Percentiles rank a stretch among this genome's conserved stretches.
Conservation (phyloP, 1,140 invertebrate species). For the Dinoponera quadriceps region DNA sequence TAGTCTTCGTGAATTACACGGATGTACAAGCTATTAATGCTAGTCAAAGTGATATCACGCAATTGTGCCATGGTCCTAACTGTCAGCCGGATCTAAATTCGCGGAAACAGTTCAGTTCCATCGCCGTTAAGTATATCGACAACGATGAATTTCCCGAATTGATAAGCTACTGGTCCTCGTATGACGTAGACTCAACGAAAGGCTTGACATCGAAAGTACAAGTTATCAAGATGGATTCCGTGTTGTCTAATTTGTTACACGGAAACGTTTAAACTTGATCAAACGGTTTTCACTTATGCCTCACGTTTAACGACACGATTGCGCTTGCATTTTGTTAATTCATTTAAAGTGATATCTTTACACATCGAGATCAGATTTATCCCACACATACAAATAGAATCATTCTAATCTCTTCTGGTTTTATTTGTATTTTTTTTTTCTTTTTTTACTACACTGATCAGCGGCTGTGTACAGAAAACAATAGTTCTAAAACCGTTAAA, state of each 20-base stretch:
- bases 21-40: constrained; percentile 90
- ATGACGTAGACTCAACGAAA: constrained; percentile 71
- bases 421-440: constrained; percentile 1
- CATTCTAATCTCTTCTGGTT: constrained; percentile 42
- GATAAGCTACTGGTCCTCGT: constrained; percentile 88
- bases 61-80: constrained; percentile 88
- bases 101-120: constrained; percentile 87
- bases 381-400: constrained; percentile 16
- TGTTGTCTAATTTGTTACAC: constrained; percentile 67
- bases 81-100: constrained; percentile 91
- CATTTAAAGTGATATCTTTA: neutral
- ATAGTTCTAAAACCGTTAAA: too few species aligned
- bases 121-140: constrained; percentile 89
- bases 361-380: constrained; percentile 24
- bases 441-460: constrained; percentile 1
- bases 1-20: constrained; percentile 91
- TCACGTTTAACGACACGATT: neutral
- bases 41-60: constrained; percentile 90
- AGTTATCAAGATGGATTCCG: constrained; percentile 80
- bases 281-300: neutral
- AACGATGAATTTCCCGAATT: constrained; percentile 90
- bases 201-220: constrained; percentile 80
- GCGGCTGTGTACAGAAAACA: neutral
- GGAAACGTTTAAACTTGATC: constrained; percentile 34
- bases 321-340: constrained; percentile 49